A percentile compares a stretch with the other conserved stretches of the same genome.
These are phyloP conservation scores for Eumerus sabulonum DNA, from an alignment of 2,888 invertebrate genomes.

Conservation along the genomic window DNA sequence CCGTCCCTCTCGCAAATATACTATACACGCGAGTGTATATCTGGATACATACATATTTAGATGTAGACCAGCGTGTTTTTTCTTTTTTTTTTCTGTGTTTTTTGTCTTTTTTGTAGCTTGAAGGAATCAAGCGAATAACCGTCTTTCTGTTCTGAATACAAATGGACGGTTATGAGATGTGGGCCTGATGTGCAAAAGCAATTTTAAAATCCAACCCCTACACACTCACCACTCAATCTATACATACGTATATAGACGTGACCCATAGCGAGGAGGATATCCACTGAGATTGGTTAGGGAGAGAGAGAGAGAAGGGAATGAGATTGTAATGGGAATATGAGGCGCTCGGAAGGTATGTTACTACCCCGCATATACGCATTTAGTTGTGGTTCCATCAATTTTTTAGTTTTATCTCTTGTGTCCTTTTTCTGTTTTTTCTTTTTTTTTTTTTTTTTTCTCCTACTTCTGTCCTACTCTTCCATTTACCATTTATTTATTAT, in stretches of 20 bases:
- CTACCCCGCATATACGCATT: conserved; percentile 66
- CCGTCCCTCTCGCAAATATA: conserved; percentile 68
- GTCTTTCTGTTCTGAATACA: conserved; percentile 71
- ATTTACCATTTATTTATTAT: conserved; percentile 64
- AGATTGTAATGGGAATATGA: conserved; percentile 62
- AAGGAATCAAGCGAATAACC: conserved; percentile 65
- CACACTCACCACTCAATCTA: conserved; percentile 5
- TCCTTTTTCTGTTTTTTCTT: conserved; percentile 44
- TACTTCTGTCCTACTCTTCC: no score
- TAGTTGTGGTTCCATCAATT: conserved; percentile 70
- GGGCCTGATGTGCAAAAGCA: conserved; percentile 68
- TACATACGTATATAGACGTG: background rate
- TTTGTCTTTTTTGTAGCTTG: conserved; percentile 54
- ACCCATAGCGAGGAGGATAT: background rate
- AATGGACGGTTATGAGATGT: conserved; percentile 72
- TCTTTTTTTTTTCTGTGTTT: conserved; percentile 32
- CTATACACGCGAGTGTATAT: conserved; percentile 28
- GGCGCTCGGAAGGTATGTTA: conserved; percentile 63
- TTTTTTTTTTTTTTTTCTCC: conserved; percentile 20
- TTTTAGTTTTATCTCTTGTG: conserved; percentile 60
- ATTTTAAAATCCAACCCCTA: conserved; percentile 65
- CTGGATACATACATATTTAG: conserved; percentile 7
- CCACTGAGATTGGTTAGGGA: background rate
- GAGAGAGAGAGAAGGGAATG: conserved; percentile 15
- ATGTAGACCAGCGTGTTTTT: conserved; percentile 30